Conservation (phyloP, 1,140 invertebrate genomes). For the Hypsibius dujardini region DNA sequence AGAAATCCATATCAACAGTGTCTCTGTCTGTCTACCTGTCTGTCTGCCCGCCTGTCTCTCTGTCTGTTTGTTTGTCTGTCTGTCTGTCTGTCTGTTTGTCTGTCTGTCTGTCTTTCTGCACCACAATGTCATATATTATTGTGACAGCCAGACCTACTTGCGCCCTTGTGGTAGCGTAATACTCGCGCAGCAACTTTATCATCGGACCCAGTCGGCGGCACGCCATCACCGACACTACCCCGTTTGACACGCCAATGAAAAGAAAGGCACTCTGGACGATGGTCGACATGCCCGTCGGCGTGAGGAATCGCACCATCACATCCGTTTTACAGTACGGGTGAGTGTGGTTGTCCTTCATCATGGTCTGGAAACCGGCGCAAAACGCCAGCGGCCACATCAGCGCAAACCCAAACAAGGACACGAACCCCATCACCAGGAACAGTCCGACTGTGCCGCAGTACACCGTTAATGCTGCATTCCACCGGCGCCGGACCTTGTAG, state of each 20-base stretch:
- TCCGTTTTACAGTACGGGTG: background rate
- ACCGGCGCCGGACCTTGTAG: background rate
- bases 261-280: background rate
- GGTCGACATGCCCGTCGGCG: background rate
- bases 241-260: background rate
- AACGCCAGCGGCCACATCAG: background rate
- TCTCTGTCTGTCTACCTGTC: too few relatives aligned
- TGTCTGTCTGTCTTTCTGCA: too few relatives aligned
- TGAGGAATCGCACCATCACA: background rate
- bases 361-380: conserved; percentile 4
- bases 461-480: background rate
- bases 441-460: background rate
- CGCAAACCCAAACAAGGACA: background rate
- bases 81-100: too few relatives aligned
- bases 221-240: background rate
- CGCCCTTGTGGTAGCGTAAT: background rate
- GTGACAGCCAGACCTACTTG: too few relatives aligned
- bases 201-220: background rate
- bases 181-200: conserved; percentile 4
- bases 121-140: too few relatives aligned
- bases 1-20: too few relatives aligned
- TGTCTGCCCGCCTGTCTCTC: too few relatives aligned
- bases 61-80: too few relatives aligned
- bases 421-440: background rate
- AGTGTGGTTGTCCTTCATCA: background rate